phyloP scores from a whole-genome alignment of 2,797 vertebrate genomes.

The Rhabdophis nuchalis region DNA sequence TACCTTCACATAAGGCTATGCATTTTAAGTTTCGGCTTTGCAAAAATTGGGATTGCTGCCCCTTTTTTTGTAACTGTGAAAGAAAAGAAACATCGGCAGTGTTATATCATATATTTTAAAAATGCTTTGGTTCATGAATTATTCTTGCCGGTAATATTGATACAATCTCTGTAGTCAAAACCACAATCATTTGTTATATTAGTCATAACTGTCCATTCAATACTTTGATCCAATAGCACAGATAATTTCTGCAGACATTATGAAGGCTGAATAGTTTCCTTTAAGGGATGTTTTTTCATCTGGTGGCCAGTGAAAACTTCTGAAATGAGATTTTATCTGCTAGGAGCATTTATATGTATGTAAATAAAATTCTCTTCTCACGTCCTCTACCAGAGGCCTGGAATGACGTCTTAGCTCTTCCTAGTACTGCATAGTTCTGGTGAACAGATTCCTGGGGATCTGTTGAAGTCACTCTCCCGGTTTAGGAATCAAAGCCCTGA shows the following conservation, averaged over 20 bases:
- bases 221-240: slow-evolving; percentile 5
- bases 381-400: neutral
- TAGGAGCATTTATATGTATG: neutral
- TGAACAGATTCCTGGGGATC: neutral
- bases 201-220: neutral
- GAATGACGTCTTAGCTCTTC: neutral
- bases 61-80: slow-evolving; percentile 84
- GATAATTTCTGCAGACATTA: neutral
- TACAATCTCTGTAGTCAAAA: neutral
- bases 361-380: neutral
- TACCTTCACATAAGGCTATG: slow-evolving; percentile 93
- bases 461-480: neutral
- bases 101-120: neutral
- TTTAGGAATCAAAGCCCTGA: neutral
- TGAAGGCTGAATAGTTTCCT: neutral
- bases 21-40: slow-evolving; percentile 91
- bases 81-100: slow-evolving; percentile 52
- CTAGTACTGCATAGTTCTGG: neutral
- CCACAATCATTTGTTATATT: neutral
- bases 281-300: neutral
- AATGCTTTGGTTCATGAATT: neutral
- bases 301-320: neutral
- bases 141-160: neutral
- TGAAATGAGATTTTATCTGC: neutral
- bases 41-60: slow-evolving; percentile 86